Evolutionary conservation across 92 coral and sea anemone species (phyloP), one percentile per base, ranked within the genome.

Genomic region (Bergia sp.): DNA sequence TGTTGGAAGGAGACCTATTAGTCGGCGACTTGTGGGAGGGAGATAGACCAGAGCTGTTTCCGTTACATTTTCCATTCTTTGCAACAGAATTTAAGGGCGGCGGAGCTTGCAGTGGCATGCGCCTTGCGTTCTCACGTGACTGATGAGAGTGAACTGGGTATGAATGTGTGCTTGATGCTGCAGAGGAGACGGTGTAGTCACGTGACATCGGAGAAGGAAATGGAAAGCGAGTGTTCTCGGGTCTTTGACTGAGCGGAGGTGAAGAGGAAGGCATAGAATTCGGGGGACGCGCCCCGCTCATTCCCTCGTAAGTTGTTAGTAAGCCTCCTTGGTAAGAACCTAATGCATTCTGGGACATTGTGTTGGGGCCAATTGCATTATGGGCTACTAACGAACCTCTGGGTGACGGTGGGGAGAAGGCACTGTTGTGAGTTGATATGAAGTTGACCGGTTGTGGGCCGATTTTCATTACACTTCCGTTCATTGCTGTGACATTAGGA

Each of bases 71-170:
- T 29, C 78, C 87, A 71, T 84, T 84, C 79, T 45, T 47, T 84
- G 79, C 20, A 37, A 71, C 87, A 44, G 87, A 84, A 43, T 71
- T 84, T 20, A 84, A 84, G 47, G 87, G 87, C 78, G 87, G 87
- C 11, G 79, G 87, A 16, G 87, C 87, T 84, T 84, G 87, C 39
- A 71, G 77, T 45, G 77, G 78, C 66, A 84, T 71, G 11, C 87
- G 87, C 37, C 87, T 84, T 13, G 61, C 4, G 76, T 82, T 82
- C n/a, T 69, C 73, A 66, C 13, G 58, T 83, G 78, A 45, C 78
- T 84, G 87, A 47, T 84, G 79, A 11, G 87, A 18, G 10, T 84
- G 77, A 23, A 44, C 5, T 23, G 67, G n/a, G 53, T 84, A 84
- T 23, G 87, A 84, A 29, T 84, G 45, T 3, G 37, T 45, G 66